phyloP scores from a whole-genome alignment of 2,113 vertebrate species.

The Chloebia gouldiae region DNA sequence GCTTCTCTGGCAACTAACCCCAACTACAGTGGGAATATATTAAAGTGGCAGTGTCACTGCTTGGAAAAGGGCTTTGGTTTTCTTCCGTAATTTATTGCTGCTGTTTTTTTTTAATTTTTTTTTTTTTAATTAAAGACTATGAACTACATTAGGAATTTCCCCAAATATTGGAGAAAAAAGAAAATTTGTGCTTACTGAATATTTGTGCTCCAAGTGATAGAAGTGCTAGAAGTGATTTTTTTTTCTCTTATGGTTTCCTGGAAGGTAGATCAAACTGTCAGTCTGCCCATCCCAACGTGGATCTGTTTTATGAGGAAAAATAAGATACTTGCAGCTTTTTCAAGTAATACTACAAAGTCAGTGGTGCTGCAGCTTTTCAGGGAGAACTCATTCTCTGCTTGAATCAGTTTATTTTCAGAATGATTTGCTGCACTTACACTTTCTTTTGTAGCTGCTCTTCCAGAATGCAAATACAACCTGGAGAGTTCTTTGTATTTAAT shows the following conservation, averaged over 20 bases:
- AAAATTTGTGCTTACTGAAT: background rate
- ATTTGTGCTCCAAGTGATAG: background rate
- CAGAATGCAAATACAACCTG: conserved; percentile 6
- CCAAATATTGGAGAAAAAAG: background rate
- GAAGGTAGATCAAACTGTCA: background rate
- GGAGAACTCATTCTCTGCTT: background rate
- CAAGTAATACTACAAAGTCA: background rate
- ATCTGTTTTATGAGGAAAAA: background rate
- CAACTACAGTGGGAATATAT: conserved; percentile 55
- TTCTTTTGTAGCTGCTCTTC: conserved; percentile 11
- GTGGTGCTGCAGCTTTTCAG: background rate
- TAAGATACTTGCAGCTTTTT: background rate
- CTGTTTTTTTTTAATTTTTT: background rate
- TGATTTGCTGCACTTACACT: conserved; percentile 6
- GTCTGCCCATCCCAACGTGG: background rate
- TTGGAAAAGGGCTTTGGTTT: background rate
- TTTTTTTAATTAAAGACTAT: background rate
- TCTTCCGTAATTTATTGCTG: background rate
- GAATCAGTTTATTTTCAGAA: conserved; percentile 27
- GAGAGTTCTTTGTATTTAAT: conserved; percentile 2
- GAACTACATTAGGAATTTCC: background rate
- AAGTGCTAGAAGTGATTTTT: background rate
- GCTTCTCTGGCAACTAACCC: conserved; percentile 62
- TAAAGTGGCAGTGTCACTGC: conserved; percentile 55
- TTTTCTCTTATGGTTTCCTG: background rate